Evolutionary conservation across 2,797 vertebrate genomes (phyloP).

Genomic region (Malacoctenus gilli): DNA sequence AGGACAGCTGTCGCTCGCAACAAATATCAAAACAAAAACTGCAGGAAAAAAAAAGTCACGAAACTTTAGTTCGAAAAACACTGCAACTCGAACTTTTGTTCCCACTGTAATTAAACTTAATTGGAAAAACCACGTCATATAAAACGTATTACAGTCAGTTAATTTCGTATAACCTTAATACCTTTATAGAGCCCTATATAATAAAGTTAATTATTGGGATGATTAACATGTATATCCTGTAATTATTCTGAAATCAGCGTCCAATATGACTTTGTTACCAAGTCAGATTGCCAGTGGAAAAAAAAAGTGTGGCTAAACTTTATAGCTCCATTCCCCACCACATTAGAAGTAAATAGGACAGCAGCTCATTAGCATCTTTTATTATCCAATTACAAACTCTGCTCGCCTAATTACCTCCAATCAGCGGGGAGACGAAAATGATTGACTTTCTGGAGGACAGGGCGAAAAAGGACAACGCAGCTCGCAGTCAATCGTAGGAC

Average conservation of each 20-base stretch:
- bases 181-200: not conserved
- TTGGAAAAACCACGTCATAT: not conserved
- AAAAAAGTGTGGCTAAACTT: too few species aligned
- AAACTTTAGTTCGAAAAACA: too few species aligned
- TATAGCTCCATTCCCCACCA: constrained; percentile 29
- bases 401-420: constrained; percentile 79
- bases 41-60: too few species aligned
- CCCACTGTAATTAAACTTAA: too few species aligned
- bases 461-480: constrained; percentile 58
- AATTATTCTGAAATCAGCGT: constrained; percentile 11
- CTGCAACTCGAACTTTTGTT: too few species aligned
- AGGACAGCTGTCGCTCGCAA: too few species aligned
- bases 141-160: not conserved
- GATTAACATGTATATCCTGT: constrained; percentile 12
- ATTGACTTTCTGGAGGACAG: constrained; percentile 73
- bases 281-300: not conserved
- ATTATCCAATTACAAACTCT: constrained; percentile 79
- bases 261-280: constrained; percentile 16
- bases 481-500: constrained; percentile 21
- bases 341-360: constrained; percentile 73
- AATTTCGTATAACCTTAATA: not conserved
- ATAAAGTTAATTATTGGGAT: constrained; percentile 10
- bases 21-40: too few species aligned
- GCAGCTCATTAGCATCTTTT: constrained; percentile 78
- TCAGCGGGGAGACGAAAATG: constrained; percentile 73